These are phyloP conservation scores for Agrypnia vestita DNA, from an alignment of 1,140 invertebrate genomes.

Conservation along the genomic window DNA sequence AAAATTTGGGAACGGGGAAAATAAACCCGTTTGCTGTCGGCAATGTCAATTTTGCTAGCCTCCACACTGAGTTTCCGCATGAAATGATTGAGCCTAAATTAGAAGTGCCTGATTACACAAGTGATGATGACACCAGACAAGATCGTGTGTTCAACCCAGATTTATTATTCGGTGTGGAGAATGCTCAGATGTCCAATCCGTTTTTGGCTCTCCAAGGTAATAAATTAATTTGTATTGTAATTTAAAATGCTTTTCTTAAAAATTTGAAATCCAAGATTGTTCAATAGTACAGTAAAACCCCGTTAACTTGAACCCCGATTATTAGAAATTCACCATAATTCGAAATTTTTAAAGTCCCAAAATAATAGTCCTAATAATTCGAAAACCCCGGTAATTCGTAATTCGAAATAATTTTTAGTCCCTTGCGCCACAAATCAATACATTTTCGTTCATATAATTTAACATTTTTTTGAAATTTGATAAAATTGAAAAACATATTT, in stretches of 20 bases:
- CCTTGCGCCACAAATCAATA: too few relatives aligned
- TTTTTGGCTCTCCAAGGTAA: conserved; percentile 56
- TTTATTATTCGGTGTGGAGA: conserved; percentile 52
- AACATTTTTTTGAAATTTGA: too few relatives aligned
- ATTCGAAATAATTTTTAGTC: too few relatives aligned
- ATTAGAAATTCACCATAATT: too few relatives aligned
- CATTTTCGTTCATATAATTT: too few relatives aligned
- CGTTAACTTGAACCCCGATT: too few relatives aligned
- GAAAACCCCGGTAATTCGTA: too few relatives aligned
- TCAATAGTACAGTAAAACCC: too few relatives aligned
- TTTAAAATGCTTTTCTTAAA: background rate
- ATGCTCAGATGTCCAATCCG: conserved; percentile 50
- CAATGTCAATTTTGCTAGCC: conserved; percentile 46
- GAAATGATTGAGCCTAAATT: conserved; percentile 60
- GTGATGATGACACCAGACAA: conserved; percentile 59
- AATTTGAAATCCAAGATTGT: too few relatives aligned
- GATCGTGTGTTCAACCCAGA: conserved; percentile 56
- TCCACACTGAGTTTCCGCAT: conserved; percentile 55
- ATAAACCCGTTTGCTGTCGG: conserved; percentile 60
- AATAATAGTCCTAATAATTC: too few relatives aligned
- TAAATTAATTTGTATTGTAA: background rate
- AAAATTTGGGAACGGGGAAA: conserved; percentile 50
- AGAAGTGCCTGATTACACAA: conserved; percentile 60
- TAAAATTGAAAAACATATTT: too few relatives aligned
- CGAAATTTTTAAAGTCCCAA: too few relatives aligned